Evolutionary conservation across 2,113 vertebrate genomes (phyloP), one percentile per base, ranked within the genome.

Genomic region (Taurulus bubalis): DNA sequence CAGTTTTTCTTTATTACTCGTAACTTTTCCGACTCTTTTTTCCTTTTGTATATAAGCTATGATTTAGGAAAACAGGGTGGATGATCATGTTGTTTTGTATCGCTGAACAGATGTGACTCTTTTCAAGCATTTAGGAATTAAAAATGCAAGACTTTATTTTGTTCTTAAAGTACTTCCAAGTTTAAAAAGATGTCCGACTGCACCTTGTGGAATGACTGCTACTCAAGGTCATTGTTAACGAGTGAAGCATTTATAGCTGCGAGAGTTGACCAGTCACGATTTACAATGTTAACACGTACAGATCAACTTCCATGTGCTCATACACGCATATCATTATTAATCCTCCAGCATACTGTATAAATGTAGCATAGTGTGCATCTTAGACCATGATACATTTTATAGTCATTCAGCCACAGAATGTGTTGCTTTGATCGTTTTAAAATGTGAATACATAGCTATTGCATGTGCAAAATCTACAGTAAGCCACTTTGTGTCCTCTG

Each of bases 11-110:
- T 84, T 77, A 24, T 82, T 78, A 56, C 42, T 67, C 18, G 81
- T 88, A 64, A 64, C 69, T 49, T 62, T 32, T 51, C 73, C 73
- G 75, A 59, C 71, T 91, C 81, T 60, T 91, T 62, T 66, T 65
- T 30, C 85, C 65, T 69, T 81, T 89, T 93, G 87, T 94, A 91
- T 79, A 92, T 91, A 92, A 92, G 90, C 92, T 94, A 90, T 79
- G 38, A 87, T 86, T 84, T 85, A 82, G 88, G 79, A 81, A 75
- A 93, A 94, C 95, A 95, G 95, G 94, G 95, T 95, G 89, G 87
- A 89, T 79, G 76, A 77, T 83, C 7, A 55, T 62, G 75, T 88
- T 64, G 38, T 82, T 92, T 93, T 90, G 38, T 92, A 82, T 87
- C 36, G 56, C 69, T 82, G 59, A 83, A 84, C 71, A 80, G 69